phyloP scores from a whole-genome alignment of 1,140 invertebrate genomes.

The Lucilia cuprina region DNA sequence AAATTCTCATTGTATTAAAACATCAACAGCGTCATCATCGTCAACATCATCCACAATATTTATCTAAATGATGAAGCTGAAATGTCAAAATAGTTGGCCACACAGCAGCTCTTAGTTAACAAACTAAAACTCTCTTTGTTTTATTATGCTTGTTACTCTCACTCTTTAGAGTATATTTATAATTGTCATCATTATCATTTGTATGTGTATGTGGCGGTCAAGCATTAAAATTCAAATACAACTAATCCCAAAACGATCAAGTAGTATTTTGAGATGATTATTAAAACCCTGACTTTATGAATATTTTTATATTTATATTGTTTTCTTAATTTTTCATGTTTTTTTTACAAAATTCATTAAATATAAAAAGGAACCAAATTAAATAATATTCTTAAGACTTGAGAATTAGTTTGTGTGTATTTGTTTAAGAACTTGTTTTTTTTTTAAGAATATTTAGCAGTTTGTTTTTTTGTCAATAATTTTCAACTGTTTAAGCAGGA shows the following conservation, averaged over 20 bases:
- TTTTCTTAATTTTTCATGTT: not conserved
- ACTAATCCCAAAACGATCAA: slow-evolving; percentile 14
- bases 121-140: no score
- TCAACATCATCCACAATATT: not conserved
- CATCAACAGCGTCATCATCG: not conserved
- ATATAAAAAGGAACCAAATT: not conserved
- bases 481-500: not conserved
- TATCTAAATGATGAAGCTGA: not conserved
- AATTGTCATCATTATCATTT: not conserved
- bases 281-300: not conserved
- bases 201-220: not conserved
- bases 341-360: not conserved
- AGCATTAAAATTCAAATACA: not conserved
- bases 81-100: not conserved
- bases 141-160: no score
- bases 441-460: not conserved
- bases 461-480: not conserved
- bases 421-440: not conserved
- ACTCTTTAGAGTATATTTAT: no score
- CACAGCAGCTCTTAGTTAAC: not conserved
- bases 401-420: not conserved
- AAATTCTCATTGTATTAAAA: slow-evolving; percentile 10
- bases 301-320: no score
- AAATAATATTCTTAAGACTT: not conserved
- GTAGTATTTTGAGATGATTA: not conserved